Conservation (phyloP, 2,113 vertebrate genomes). For the Mirza zaza region DNA sequence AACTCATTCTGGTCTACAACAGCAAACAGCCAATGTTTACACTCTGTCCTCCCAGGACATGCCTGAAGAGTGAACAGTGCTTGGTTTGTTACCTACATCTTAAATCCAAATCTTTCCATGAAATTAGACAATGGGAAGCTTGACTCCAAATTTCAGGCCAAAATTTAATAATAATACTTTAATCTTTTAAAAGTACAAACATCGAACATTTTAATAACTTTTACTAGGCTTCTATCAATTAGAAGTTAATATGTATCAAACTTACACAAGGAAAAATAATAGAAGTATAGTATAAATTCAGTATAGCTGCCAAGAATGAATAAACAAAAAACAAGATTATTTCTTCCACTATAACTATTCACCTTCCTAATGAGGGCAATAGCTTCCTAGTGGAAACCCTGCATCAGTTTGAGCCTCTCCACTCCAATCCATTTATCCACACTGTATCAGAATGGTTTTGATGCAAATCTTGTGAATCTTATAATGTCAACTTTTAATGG, state of each 20-base stretch:
- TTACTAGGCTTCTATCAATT: neutral
- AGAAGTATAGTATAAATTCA: neutral
- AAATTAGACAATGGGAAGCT: neutral
- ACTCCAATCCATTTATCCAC: neutral
- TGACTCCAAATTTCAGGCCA: neutral
- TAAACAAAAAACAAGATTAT: neutral
- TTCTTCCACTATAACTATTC: neutral
- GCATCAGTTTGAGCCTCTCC: neutral
- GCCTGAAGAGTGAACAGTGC: neutral
- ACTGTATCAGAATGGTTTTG: neutral
- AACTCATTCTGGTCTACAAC: neutral
- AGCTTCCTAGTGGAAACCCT: neutral
- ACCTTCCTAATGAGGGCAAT: neutral
- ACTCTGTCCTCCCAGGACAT: rapidly evolving
- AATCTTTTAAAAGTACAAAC: neutral
- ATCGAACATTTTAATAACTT: neutral
- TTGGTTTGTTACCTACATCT: neutral
- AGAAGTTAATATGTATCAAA: neutral
- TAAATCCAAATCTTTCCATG: neutral
- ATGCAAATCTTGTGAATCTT: neutral
- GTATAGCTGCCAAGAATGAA: neutral
- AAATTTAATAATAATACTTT: neutral
- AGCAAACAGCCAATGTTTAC: neutral
- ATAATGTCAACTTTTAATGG: neutral
- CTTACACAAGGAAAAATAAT: neutral